Percentiles rank a stretch among this genome's conserved stretches.
These are phyloP conservation scores for Tetheella fluctuosa DNA, from an alignment of 2,888 invertebrate species.

Conservation along the genomic window DNA sequence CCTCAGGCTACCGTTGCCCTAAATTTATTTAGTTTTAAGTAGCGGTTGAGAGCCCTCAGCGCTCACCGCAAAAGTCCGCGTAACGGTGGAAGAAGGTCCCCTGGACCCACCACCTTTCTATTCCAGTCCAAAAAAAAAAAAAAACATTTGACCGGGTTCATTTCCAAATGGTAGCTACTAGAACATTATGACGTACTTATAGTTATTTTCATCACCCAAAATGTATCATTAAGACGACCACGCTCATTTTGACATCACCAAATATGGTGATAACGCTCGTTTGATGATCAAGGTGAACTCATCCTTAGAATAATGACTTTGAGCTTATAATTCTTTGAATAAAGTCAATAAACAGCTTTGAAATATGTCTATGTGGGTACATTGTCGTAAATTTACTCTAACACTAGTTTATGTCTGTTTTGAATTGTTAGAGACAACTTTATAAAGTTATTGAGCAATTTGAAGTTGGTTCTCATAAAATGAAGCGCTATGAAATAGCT, in stretches of 20 bases:
- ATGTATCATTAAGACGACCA: not conserved
- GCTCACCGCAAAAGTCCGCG: too few species aligned
- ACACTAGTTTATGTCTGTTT: slow-evolving; percentile 6
- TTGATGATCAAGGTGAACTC: slow-evolving; percentile 1
- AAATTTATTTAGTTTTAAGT: too few species aligned
- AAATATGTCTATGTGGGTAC: not conserved
- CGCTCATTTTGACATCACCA: not conserved
- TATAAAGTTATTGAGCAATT: not conserved
- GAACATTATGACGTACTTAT: too few species aligned
- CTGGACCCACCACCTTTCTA: too few species aligned
- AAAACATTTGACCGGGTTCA: too few species aligned
- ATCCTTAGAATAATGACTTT: not conserved
- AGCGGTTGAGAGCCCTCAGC: too few species aligned
- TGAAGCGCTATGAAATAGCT: not conserved
- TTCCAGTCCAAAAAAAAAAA: too few species aligned
- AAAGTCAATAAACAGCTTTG: not conserved
- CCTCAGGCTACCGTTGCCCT: too few species aligned
- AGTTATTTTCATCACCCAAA: too few species aligned
- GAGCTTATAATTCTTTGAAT: not conserved
- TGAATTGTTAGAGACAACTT: slow-evolving; percentile 3
- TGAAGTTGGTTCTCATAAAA: not conserved
- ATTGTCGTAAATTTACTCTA: slow-evolving; percentile 3
- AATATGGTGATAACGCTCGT: not conserved
- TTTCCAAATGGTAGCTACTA: too few species aligned
- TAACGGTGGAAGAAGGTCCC: too few species aligned